Conservation (phyloP, 1,140 invertebrate genomes). For the Hermetia illucens region DNA sequence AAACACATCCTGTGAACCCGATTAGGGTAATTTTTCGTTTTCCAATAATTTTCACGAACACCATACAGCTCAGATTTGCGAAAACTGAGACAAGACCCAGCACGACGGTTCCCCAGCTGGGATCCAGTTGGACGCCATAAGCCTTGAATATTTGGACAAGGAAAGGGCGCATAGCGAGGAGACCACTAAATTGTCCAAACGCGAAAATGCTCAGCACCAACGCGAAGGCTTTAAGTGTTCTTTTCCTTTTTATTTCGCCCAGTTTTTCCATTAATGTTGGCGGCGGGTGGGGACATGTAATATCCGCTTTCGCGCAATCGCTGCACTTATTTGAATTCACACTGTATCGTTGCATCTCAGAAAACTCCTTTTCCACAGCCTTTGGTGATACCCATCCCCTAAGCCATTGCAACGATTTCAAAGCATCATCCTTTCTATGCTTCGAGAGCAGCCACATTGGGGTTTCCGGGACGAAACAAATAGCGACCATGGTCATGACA, state of each 20-base stretch:
- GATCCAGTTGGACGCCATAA: slow-evolving; percentile 32
- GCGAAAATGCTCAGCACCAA: slow-evolving; percentile 35
- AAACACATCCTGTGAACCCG: slow-evolving; percentile 9
- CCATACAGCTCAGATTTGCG: slow-evolving; percentile 6
- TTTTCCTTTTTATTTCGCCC: slow-evolving; percentile 32
- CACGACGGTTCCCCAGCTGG: slow-evolving; percentile 30
- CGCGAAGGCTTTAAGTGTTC: slow-evolving; percentile 33
- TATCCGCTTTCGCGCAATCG: slow-evolving; percentile 3
- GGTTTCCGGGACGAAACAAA: slow-evolving; percentile 49
- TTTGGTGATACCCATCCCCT: slow-evolving; percentile 35
- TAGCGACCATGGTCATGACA: slow-evolving; percentile 38
- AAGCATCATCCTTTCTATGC: slow-evolving; percentile 33
- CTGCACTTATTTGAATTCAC: slow-evolving; percentile 8
- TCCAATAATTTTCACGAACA: slow-evolving; percentile 22
- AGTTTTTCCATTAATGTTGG: slow-evolving; percentile 8
- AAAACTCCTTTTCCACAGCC: slow-evolving; percentile 33
- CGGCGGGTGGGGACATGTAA: slow-evolving; percentile 4
- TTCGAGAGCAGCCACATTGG: slow-evolving; percentile 45
- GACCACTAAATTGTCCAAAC: slow-evolving; percentile 16
- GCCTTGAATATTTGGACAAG: slow-evolving; percentile 32
- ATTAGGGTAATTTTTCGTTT: slow-evolving; percentile 31
- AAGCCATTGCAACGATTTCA: slow-evolving; percentile 34
- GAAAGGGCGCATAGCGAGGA: slow-evolving; percentile 21
- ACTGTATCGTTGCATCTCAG: slow-evolving; percentile 22
- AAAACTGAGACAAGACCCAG: slow-evolving; percentile 2